These are phyloP conservation scores for Polydrusus cervinus DNA, from an alignment of 2,888 invertebrate genomes.

Conservation along the genomic window DNA sequence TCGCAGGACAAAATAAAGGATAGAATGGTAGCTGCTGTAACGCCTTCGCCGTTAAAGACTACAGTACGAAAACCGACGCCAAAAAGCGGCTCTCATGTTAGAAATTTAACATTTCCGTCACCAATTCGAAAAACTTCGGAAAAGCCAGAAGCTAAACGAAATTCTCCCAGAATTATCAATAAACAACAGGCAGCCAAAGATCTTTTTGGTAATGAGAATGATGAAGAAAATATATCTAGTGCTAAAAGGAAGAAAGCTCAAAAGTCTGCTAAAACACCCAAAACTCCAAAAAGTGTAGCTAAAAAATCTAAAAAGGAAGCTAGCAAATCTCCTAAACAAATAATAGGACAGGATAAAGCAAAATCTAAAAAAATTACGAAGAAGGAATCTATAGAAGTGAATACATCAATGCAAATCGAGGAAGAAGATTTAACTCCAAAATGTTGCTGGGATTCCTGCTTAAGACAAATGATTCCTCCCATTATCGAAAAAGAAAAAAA, in stretches of 20 bases:
- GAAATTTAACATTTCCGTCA: slow-evolving; percentile 53
- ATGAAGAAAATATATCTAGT: slow-evolving; percentile 16
- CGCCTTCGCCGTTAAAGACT: slow-evolving; percentile 43
- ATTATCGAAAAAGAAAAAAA: background rate
- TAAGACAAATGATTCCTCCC: slow-evolving; percentile 24
- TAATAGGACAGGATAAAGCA: slow-evolving; percentile 2
- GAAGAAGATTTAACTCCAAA: no score
- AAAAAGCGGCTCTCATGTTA: slow-evolving; percentile 50
- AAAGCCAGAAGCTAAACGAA: slow-evolving; percentile 16
- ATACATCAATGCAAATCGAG: background rate
- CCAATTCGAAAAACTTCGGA: slow-evolving; percentile 44
- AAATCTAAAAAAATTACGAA: slow-evolving; percentile 12
- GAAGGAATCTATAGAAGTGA: background rate
- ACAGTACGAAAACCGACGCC: slow-evolving; percentile 41
- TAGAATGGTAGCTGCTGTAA: slow-evolving; percentile 21
- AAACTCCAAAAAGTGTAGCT: slow-evolving; percentile 1
- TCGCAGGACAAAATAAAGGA: slow-evolving; percentile 6
- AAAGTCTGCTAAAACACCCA: background rate
- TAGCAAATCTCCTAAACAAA: slow-evolving; percentile 16
- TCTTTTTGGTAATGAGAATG: slow-evolving; percentile 30
- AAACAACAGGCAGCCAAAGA: slow-evolving; percentile 50
- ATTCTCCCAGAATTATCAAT: slow-evolving; percentile 28
- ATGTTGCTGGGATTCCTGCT: slow-evolving; percentile 36
- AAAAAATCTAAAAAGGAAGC: slow-evolving; percentile 11
- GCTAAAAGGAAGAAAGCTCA: background rate